These are phyloP conservation scores for Tanaodytes sp. DNA, from an alignment of 2,888 invertebrate genomes.

Conservation along the genomic window DNA sequence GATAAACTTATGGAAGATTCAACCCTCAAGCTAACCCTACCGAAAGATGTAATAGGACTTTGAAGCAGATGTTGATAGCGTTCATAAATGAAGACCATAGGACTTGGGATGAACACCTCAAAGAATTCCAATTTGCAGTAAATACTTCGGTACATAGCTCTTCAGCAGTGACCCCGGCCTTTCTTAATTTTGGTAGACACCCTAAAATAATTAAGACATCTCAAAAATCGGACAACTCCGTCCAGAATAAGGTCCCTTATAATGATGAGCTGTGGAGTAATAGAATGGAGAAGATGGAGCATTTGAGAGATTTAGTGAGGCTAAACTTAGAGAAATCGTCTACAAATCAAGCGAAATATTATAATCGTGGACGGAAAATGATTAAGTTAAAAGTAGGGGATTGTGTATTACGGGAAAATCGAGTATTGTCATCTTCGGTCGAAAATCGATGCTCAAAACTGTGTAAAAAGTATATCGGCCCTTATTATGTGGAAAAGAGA, in stretches of 20 bases:
- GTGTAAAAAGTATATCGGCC: not conserved
- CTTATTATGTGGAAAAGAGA: not conserved
- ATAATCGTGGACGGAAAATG: not conserved
- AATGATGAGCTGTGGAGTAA: not conserved
- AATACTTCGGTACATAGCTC: slow-evolving; percentile 2
- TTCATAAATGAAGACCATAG: not conserved
- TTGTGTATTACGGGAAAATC: not conserved
- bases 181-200: slow-evolving; percentile 5
- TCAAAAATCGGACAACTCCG: not conserved
- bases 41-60: not conserved
- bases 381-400: not conserved
- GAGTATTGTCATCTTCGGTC: not conserved
- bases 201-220: no score
- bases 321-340: not conserved
- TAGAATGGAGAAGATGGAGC: not conserved
- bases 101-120: slow-evolving; percentile 26
- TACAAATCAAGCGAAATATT: not conserved
- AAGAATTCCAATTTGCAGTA: slow-evolving; percentile 31
- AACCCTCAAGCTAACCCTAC: not conserved
- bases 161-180: not conserved
- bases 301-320: not conserved
- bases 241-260: no score
- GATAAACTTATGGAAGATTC: not conserved
- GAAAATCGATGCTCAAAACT: not conserved
- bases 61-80: not conserved